Conservation (phyloP, 2,113 vertebrate species). For the Oostethus manadensis region DNA sequence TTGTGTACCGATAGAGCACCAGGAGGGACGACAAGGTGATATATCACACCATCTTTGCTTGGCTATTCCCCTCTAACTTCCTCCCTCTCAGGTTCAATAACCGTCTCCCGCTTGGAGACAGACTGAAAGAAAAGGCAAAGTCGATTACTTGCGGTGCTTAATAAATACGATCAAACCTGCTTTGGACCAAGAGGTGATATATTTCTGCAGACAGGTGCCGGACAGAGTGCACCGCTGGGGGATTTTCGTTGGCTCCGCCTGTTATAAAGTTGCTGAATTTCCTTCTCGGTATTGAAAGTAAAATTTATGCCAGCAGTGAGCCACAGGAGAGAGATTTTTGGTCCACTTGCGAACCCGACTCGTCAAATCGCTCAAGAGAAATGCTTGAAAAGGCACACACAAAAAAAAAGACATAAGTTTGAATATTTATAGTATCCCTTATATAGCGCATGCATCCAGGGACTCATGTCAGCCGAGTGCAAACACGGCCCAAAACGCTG, state of each 20-base stretch:
- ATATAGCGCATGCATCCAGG: too few relatives aligned
- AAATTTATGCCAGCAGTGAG: neutral
- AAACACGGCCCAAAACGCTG: too few relatives aligned
- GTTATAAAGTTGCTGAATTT: neutral
- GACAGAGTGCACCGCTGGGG: neutral
- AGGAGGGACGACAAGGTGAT: neutral
- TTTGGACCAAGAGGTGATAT: neutral
- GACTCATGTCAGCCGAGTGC: too few relatives aligned
- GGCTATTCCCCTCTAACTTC: neutral
- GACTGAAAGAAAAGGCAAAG: neutral
- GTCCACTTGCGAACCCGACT: neutral
- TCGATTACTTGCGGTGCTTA: neutral
- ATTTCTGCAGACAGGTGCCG: conserved; percentile 5
- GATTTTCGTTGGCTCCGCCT: neutral
- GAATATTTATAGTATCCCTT: too few relatives aligned
- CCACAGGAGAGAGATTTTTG: neutral
- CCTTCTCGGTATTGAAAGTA: neutral
- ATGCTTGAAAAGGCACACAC: too few relatives aligned
- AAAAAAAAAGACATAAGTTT: too few relatives aligned
- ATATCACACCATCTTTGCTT: neutral
- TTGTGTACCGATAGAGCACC: neutral
- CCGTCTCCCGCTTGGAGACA: neutral
- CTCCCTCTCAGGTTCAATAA: neutral
- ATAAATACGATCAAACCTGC: neutral
- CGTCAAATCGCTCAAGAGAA: neutral